Percentiles rank a stretch among this genome's conserved stretches.
Conservation (phyloP, 2,113 vertebrate species). For the Danio rerio region DNA sequence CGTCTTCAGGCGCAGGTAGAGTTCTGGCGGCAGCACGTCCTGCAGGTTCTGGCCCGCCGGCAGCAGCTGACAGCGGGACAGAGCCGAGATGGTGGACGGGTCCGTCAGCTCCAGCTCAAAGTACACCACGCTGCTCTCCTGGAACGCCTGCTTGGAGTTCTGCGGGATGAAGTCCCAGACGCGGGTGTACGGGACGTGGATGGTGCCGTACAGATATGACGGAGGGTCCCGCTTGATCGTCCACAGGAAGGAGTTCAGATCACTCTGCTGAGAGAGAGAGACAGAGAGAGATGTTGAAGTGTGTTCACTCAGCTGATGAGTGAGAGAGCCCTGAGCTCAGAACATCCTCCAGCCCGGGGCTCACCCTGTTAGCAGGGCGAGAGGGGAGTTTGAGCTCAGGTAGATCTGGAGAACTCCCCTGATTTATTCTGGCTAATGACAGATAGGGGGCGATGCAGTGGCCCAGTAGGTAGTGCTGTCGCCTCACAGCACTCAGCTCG, state of each 20-base stretch:
- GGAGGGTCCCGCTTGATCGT: slow-evolving; percentile 87
- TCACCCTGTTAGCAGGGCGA: no score
- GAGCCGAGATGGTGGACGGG: slow-evolving; percentile 83
- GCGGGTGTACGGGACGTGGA: slow-evolving; percentile 86
- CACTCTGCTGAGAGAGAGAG: slow-evolving; percentile 76
- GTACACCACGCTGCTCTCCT: slow-evolving; percentile 85
- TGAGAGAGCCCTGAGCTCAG: no score
- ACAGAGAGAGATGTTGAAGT: neutral
- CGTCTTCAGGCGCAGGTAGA: slow-evolving; percentile 81
- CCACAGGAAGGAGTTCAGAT: slow-evolving; percentile 92
- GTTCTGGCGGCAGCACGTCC: slow-evolving; percentile 84
- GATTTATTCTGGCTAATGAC: no score
- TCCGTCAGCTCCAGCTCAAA: slow-evolving; percentile 90
- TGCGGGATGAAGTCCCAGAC: slow-evolving; percentile 90
- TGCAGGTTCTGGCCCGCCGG: slow-evolving; percentile 86
- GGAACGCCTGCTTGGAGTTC: slow-evolving; percentile 88
- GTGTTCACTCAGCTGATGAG: no score
- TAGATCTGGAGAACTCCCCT: no score
- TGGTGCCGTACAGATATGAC: slow-evolving; percentile 89
- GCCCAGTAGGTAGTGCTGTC: no score
- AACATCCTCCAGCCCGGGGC: no score
- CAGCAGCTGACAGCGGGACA: slow-evolving; percentile 87
- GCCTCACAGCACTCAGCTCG: no score
- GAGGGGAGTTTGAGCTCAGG: no score
- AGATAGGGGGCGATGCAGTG: no score